Base-by-base conservation (phyloP, 2,113 vertebrate genomes). In the Thamnaconus septentrionalis region DNA sequence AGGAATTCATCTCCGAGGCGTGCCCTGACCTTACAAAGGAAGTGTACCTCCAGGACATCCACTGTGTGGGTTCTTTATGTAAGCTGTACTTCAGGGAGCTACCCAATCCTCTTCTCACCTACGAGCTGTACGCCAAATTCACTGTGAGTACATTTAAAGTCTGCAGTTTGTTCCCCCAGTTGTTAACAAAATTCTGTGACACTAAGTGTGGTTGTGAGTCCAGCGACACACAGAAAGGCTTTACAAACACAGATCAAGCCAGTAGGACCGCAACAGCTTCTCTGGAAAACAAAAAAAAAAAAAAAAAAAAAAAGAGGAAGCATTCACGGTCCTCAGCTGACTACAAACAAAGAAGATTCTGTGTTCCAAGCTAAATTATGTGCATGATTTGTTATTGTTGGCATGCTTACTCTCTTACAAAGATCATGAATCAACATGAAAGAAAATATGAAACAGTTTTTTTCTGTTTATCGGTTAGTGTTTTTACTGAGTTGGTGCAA, bases 11-110 rank as follows among this genome's bases (percentile, higher is more conserved):
- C 85, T 94, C 94, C 31, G 96, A 98, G 84, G 93, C 93, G 85
- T 93, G 93, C 85, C 96, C 97, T 61, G 96, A 99, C 87, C 92
- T 99, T 83, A 98, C 95, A 53, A 94, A 93, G 84, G 97, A 99
- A 93, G 93, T 98, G 84, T 99, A 98, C 89, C 95, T 98, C 66
- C 97, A 99, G 93, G 97, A 98, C 88, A 98, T 99, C 89, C 97
- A 99, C 93, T 98, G 96, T 5, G 97, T 99, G 87, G 96, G 96
- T 65, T 99, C 97, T 0, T 93, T 99, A 77, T 99, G 97, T 90
- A 99, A 99, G 87, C 92, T 98, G 56, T 99, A 98, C 90, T 98
- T 99, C 90, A 92, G 96, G 82, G 97, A 99, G 68, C 92, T 99
- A 12, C 97, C 97, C 81, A 98, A 96, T 87, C 97, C 97, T 18